A percentile compares a stretch with the other conserved stretches of the same genome.
phyloP scores from a whole-genome alignment of 2,888 invertebrate species.

The Lasioglossum pauxillum region DNA sequence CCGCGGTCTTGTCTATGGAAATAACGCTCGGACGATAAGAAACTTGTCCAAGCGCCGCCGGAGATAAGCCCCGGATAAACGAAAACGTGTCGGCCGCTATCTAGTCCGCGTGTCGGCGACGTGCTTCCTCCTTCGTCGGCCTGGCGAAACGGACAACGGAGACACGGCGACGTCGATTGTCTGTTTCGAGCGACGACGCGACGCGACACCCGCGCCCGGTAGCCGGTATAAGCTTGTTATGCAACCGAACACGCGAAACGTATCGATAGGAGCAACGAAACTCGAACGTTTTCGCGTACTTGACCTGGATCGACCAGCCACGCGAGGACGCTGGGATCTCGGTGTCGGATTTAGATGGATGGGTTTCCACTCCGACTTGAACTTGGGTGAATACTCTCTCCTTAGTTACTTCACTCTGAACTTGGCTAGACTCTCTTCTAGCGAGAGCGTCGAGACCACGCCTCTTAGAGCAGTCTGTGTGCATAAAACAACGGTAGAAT shows the following conservation, averaged over 20 bases:
- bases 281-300: conserved; percentile 36
- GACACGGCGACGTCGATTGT: not conserved
- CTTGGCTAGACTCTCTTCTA: not conserved
- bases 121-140: conserved; percentile 18
- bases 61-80: conserved; percentile 29
- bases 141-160: conserved; percentile 16
- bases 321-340: conserved; percentile 22
- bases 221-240: conserved; percentile 1
- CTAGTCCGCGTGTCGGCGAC: not conserved
- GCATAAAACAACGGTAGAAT: no score
- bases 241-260: conserved; percentile 40
- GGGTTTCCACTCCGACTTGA: not conserved
- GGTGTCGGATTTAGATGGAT: not conserved
- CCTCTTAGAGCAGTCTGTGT: not conserved
- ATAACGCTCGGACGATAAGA: conserved; percentile 24
- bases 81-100: conserved; percentile 12
- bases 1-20: not conserved
- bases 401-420: not conserved
- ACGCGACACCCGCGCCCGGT: not conserved
- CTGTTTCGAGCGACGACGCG: not conserved
- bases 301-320: conserved; percentile 41
- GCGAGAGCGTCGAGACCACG: not conserved
- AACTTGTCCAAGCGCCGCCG: not conserved
- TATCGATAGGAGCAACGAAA: conserved; percentile 38
- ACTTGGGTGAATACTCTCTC: not conserved